Conservation (phyloP, 2,797 vertebrate genomes). For the Leuciscus waleckii region DNA sequence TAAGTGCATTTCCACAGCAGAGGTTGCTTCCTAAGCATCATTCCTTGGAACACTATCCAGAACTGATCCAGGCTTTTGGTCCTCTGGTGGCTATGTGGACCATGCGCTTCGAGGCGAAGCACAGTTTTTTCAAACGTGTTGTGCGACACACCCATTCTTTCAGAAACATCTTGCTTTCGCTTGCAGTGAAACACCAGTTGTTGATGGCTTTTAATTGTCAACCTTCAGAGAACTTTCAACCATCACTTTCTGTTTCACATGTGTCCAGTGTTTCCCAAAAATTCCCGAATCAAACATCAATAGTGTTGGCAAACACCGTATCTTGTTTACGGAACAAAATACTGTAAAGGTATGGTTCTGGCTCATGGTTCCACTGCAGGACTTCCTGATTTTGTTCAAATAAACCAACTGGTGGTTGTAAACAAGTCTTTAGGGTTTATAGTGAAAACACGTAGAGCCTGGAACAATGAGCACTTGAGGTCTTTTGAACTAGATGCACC, state of each 20-base stretch:
- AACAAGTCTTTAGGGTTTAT: not conserved
- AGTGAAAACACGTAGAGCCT: not conserved
- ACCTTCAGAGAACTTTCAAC: not conserved
- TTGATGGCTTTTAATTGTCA: conserved; percentile 3
- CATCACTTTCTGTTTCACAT: not conserved
- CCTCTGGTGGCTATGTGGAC: not conserved
- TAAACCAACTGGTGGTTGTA: not conserved
- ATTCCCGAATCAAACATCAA: not conserved
- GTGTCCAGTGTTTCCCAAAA: not conserved
- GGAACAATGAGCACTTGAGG: conserved; percentile 1
- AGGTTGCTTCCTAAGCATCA: not conserved
- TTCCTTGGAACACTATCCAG: conserved; percentile 2
- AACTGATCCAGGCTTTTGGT: conserved; percentile 6
- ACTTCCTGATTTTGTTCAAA: conserved; percentile 8
- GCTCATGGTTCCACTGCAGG: conserved; percentile 23
- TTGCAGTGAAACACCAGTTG: conserved; percentile 14
- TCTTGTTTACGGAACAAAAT: conserved; percentile 28
- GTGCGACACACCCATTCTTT: not conserved
- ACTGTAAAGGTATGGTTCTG: conserved; percentile 25
- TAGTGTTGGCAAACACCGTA: conserved; percentile 8
- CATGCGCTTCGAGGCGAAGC: not conserved
- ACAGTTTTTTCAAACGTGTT: not conserved
- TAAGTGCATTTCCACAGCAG: not conserved
- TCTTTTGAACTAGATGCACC: conserved; percentile 10
- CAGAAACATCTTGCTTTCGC: not conserved